Base-by-base conservation (phyloP, 2,888 invertebrate species). In the Hypena proboscidalis region DNA sequence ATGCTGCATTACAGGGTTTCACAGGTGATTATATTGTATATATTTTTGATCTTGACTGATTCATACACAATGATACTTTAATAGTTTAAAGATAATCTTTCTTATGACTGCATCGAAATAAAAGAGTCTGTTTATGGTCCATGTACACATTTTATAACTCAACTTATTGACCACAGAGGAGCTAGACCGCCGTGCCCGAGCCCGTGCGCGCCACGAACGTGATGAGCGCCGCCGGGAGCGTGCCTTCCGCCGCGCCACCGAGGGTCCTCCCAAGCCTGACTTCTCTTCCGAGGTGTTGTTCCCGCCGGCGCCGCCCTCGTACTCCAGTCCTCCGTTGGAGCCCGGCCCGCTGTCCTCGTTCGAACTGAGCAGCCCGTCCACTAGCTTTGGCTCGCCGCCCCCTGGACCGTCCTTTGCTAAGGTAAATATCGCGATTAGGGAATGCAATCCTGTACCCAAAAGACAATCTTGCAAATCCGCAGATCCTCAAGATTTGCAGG, bases 161-260 rank as follows among this genome's bases (percentile, higher is more conserved):
- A 27, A 27, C 4, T 4, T 27, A 14, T n/a, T 9, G 17, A 11
- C 67, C 63, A 3, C 69, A 95, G 97, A 94, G 47, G 96, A 97
- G 79, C 73, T 98, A 35, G 93, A 94, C 3, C 92, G 92, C 6
- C 93, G 97, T 1, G 93, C 94, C 15, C 93, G 93, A 30, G 83
- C 91, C 7, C 93, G 98, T 3, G 93, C 94, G 27, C 94, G 94
- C 4, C 92, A 94, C 13, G 94, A 94, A 25, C 93, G 95, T 5
- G 96, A 97, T 8, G 98, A 98, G 74, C 93, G 93, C 13, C 94
- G 94, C 19, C 93, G 96, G 2, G 97, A 97, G 73, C 94, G 94
- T 52, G 93, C 94, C n/a, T 95, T 95, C 50, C 94, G 83, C 92
- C 96, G 81, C 91, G 93, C 70, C 85, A 92, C 76, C 92, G 96